Percentiles rank a stretch among this genome's conserved stretches.
phyloP scores from a whole-genome alignment of 2,888 invertebrate species.

The Boloria selene region DNA sequence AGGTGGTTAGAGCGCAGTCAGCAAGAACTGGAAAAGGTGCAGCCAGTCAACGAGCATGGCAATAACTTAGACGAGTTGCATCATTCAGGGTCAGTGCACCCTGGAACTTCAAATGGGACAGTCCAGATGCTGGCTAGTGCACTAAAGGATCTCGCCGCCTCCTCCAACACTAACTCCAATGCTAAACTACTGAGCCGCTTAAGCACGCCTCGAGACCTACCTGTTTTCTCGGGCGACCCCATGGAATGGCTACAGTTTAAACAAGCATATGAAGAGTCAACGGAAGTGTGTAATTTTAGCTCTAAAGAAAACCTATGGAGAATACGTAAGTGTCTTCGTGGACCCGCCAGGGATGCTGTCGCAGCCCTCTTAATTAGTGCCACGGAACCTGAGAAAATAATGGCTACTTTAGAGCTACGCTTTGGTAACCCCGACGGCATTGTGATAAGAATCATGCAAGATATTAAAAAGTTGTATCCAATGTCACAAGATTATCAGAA shows the following conservation, averaged over 20 bases:
- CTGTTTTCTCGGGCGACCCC: slow-evolving; percentile 40
- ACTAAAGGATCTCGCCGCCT: slow-evolving; percentile 31
- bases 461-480: slow-evolving; percentile 38
- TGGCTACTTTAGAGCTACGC: slow-evolving; percentile 32
- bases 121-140: slow-evolving; percentile 33
- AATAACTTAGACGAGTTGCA: slow-evolving; percentile 1
- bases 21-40: too few species aligned
- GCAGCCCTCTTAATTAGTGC: slow-evolving; percentile 4
- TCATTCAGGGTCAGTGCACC: neutral
- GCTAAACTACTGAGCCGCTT: slow-evolving; percentile 32
- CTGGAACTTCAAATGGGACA: slow-evolving; percentile 12
- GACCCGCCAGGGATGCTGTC: slow-evolving; percentile 42
- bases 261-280: slow-evolving; percentile 42
- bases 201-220: slow-evolving; percentile 39
- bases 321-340: slow-evolving; percentile 42
- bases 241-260: slow-evolving; percentile 45
- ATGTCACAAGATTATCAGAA: slow-evolving; percentile 38
- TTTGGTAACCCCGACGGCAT: slow-evolving; percentile 44
- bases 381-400: neutral
- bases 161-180: neutral
- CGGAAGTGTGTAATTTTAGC: slow-evolving; percentile 39
- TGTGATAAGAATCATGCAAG: slow-evolving; percentile 34
- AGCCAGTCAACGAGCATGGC: too few species aligned
- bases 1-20: too few species aligned
- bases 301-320: slow-evolving; percentile 44